Evolutionary conservation across 2,113 vertebrate species (phyloP).

Genomic region (Cinclus mexicanus): DNA sequence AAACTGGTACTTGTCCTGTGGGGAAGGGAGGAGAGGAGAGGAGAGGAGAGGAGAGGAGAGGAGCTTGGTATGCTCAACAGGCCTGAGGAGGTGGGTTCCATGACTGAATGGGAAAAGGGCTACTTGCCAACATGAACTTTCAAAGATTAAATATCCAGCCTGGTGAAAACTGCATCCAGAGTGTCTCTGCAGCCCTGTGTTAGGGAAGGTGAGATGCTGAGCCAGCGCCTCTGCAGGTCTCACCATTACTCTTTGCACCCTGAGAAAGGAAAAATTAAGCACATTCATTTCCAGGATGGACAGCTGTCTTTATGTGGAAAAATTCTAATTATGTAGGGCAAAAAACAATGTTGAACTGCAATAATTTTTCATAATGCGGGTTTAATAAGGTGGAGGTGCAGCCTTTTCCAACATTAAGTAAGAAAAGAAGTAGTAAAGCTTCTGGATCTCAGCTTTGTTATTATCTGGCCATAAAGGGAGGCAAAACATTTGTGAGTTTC

Average conservation of each 20-base stretch:
- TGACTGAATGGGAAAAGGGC: background rate
- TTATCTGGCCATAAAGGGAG: background rate
- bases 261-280: background rate
- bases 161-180: rapidly evolving
- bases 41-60: no score
- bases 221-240: background rate
- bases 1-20: background rate
- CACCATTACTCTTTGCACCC: background rate
- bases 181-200: rapidly evolving
- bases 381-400: background rate
- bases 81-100: background rate
- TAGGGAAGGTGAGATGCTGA: background rate
- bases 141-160: background rate
- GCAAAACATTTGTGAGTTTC: background rate
- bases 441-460: background rate
- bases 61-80: background rate
- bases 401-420: background rate
- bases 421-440: background rate
- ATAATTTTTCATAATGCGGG: background rate
- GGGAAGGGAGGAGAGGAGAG: background rate
- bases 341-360: background rate
- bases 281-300: background rate
- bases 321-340: background rate
- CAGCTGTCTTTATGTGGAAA: background rate
- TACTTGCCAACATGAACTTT: background rate